Percentiles rank a stretch among this genome's conserved stretches.
Evolutionary conservation across 2,888 invertebrate species (phyloP).

Genomic region (Danaus chrysippus): DNA sequence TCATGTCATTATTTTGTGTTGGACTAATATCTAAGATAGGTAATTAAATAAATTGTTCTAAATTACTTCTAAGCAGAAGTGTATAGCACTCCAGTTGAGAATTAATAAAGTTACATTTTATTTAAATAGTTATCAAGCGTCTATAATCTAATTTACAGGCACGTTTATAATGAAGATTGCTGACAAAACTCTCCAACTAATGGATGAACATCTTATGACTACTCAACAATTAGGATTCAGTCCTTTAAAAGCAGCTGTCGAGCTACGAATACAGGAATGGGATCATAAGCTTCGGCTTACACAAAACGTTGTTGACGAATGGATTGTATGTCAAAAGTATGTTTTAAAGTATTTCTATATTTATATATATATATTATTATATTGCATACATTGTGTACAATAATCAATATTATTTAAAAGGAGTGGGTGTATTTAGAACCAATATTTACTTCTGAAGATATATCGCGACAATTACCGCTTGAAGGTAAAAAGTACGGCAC

Average conservation of each 20-base stretch:
- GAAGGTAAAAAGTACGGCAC: slow-evolving; percentile 89
- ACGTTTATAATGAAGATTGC: slow-evolving; percentile 87
- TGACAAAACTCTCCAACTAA: slow-evolving; percentile 84
- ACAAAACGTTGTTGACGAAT: slow-evolving; percentile 81
- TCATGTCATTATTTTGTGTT: too few species aligned
- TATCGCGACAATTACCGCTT: slow-evolving; percentile 86
- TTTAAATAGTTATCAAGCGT: not conserved
- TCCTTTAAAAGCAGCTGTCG: slow-evolving; percentile 88
- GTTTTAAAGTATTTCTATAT: slow-evolving; percentile 18
- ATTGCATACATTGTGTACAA: not conserved
- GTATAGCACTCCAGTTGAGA: too few species aligned
- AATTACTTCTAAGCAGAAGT: too few species aligned
- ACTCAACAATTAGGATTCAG: slow-evolving; percentile 88
- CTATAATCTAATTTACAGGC: slow-evolving; percentile 53
- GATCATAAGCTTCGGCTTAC: slow-evolving; percentile 82
- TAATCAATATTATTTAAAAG: slow-evolving; percentile 49
- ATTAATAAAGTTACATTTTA: not conserved
- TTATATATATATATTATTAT: too few species aligned
- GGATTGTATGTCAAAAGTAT: slow-evolving; percentile 87
- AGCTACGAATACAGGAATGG: slow-evolving; percentile 86
- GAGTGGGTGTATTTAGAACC: slow-evolving; percentile 92
- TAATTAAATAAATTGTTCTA: too few species aligned
- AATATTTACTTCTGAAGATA: slow-evolving; percentile 90
- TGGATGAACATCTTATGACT: slow-evolving; percentile 86
- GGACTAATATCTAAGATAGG: too few species aligned